Evolutionary conservation across 2,888 invertebrate species (phyloP), one percentile per base, ranked within the genome.

Genomic region (Caenorhabditis becei): DNA sequence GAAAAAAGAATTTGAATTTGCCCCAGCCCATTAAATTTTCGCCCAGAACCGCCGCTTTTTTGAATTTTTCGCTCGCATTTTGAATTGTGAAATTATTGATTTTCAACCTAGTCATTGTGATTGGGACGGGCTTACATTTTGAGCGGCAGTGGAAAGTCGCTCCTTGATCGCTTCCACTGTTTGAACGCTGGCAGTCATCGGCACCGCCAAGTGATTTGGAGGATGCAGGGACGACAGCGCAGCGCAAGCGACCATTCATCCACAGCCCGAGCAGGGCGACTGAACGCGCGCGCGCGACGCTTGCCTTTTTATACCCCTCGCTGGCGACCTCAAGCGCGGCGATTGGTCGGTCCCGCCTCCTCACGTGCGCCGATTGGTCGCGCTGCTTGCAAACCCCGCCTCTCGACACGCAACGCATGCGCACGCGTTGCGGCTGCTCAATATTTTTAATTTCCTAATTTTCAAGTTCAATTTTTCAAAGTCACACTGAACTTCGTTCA

Each of bases 141-240:
- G 87, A 69, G 87, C 82, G 56, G 88, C 88, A 66, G 61, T 53
- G 59, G 81, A 75, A 32, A 90, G 87, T 67, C 85, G 86, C 63
- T 84, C 74, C 84, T 89, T 90, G 82, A 90, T 85, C 74, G 88
- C 89, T 41, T 90, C 90, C 54, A 88, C 86, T 49, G 80, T 80
- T 63, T 78, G 77, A 54, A 80, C 78, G 58, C 69, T 37, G 59
- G 82, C 54, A 59, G 80, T 80, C 82, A 83, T 84, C 80, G 84
- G 69, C 78, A 77, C 82, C 70, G 85, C 84, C 83, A 87, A 82
- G 51, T 71, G 71, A 72, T 79, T 77, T 77, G 74, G 83, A 35
- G 84, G 83, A 66, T 83, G 84, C 62, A 63, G 28, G 77, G 84
- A 82, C 58, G 82, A 79, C 62, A 83, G 66, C 69, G 82, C 83